Percentiles rank a stretch among this genome's conserved stretches.
phyloP scores from a whole-genome alignment of 2,113 vertebrate genomes.

The Eurystomus gularis region DNA sequence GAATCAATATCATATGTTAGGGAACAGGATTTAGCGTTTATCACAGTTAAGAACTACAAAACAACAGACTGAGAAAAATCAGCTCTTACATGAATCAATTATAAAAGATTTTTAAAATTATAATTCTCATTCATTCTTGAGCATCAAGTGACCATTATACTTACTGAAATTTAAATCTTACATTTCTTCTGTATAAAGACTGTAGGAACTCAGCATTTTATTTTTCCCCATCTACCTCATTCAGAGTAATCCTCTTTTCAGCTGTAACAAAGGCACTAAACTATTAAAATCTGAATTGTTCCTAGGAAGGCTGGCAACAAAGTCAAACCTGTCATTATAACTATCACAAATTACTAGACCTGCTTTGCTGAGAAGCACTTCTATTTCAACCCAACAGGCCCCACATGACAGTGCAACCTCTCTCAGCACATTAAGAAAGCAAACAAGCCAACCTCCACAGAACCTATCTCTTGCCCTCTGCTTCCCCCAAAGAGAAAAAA shows the following conservation, averaged over 20 bases:
- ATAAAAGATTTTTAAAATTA: neutral
- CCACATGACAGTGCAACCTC: constrained; percentile 13
- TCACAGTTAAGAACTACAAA: neutral
- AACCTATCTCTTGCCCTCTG: neutral
- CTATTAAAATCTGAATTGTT: neutral
- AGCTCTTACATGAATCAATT: neutral
- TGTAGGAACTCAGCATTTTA: neutral
- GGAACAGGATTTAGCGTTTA: neutral
- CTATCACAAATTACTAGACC: neutral
- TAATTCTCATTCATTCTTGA: neutral
- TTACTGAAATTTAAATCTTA: constrained; percentile 10
- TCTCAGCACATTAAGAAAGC: neutral
- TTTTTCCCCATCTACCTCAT: neutral
- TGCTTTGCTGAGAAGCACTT: neutral
- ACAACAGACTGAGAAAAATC: neutral
- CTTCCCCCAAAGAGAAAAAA: neutral
- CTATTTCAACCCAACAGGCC: neutral
- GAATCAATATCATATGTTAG: constrained; percentile 52
- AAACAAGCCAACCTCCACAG: neutral
- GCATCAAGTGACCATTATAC: neutral
- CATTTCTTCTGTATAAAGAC: neutral
- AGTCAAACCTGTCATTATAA: neutral
- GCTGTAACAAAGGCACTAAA: neutral
- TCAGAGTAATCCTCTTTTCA: neutral
- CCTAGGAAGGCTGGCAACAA: constrained; percentile 5